Percentiles rank a stretch among this genome's conserved stretches.
phyloP scores from a whole-genome alignment of 37 sponge, comb jelly and placozoan genomes.

The Halisarca cf. caerulea region DNA sequence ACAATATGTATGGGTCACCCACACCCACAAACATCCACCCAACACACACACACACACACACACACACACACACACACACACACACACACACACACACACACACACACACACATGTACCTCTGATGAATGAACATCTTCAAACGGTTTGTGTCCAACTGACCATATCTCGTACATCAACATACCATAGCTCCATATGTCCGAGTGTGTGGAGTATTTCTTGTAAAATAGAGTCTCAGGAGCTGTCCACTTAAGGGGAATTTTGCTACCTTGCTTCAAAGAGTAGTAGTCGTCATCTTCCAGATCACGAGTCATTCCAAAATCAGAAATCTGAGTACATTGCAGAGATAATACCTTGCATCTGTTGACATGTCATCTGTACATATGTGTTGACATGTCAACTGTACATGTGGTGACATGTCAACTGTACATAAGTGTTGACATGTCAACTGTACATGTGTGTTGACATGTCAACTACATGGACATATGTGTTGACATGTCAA shows the following conservation, averaged over 20 bases:
- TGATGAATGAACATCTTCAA: background rate
- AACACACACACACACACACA: background rate
- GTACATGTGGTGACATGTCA: too few relatives aligned
- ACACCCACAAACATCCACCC: too few relatives aligned
- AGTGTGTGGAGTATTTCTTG: background rate
- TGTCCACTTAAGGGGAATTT: constrained; percentile 20
- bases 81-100: background rate
- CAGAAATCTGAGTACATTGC: constrained; percentile 18
- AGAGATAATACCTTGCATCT: background rate
- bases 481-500: too few relatives aligned
- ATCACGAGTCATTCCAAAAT: constrained; percentile 35
- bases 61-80: background rate
- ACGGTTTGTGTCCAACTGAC: constrained; percentile 34
- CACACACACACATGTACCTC: background rate
- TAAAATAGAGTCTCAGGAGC: constrained; percentile 17
- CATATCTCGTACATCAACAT: constrained; percentile 34
- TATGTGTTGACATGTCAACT: too few relatives aligned
- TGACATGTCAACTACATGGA: too few relatives aligned
- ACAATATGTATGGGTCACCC: too few relatives aligned
- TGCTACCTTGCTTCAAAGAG: background rate
- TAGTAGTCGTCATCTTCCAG: constrained; percentile 4
- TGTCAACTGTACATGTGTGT: too few relatives aligned
- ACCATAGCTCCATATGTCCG: constrained; percentile 26
- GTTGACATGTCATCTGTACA: too few relatives aligned
- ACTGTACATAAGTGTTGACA: too few relatives aligned